phyloP scores from a whole-genome alignment of 1,140 invertebrate species.

The Sinella curviseta region DNA sequence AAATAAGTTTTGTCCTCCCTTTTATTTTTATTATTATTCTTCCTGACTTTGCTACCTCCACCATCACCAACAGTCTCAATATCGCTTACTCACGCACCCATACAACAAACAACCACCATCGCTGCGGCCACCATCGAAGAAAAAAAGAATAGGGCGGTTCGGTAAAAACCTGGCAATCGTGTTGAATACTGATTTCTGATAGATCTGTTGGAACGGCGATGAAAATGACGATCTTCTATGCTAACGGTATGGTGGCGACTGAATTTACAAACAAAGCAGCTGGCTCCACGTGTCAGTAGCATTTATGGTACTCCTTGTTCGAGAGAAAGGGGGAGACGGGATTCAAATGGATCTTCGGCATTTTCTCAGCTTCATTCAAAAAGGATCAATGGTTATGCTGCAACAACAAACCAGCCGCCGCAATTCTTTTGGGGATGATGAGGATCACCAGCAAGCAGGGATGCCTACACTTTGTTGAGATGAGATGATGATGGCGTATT shows the following conservation, averaged over 20 bases:
- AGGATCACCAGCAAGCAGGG: not conserved
- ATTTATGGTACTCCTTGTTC: not conserved
- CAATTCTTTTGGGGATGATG: not conserved
- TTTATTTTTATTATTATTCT: too few relatives aligned
- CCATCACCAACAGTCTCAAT: too few relatives aligned
- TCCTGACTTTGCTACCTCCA: too few relatives aligned
- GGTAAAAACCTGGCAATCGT: not conserved
- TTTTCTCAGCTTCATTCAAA: too few relatives aligned
- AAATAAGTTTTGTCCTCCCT: too few relatives aligned
- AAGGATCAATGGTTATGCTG: too few relatives aligned
- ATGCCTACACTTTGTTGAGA: too few relatives aligned
- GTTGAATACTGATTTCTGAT: constrained; percentile 21
- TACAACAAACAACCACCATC: too few relatives aligned
- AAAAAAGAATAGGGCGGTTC: too few relatives aligned
- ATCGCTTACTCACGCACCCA: too few relatives aligned
- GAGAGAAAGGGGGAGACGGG: not conserved
- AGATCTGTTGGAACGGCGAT: not conserved
- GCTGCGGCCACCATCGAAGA: too few relatives aligned
- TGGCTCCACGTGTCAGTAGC: constrained; percentile 9
- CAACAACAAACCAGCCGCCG: not conserved
- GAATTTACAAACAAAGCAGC: not conserved
- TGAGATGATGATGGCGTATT: not conserved
- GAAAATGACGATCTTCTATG: not conserved
- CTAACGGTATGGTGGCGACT: too few relatives aligned
- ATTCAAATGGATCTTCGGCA: not conserved